Base-by-base conservation (phyloP, 2,888 invertebrate genomes). In the Celastrina argiolus region DNA sequence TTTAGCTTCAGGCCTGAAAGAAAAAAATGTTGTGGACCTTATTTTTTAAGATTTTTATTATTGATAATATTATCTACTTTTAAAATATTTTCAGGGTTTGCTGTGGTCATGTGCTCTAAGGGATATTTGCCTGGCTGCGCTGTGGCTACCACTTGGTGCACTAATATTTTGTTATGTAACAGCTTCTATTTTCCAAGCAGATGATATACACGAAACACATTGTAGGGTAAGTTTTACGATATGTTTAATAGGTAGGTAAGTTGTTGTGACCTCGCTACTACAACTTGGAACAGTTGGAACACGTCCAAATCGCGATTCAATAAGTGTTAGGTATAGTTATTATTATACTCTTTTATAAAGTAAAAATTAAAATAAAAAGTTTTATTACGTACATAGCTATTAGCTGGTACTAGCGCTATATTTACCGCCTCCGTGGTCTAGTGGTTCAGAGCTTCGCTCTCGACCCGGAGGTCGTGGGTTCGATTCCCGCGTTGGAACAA, bases 121-220 rank as follows among this genome's bases (percentile, higher is more conserved):
- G 83, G 94, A 94, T 81, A 93, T 97, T 78, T 97, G 97, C 84
- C 88, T 96, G 75, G 92, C 95, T 73, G 96, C 97, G 67, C 95
- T 97, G 69, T 94, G 95, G 80, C 94, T 97, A 88, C 98, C 98
- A 72, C 92, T 97, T 80, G 92, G 95, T 81, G 95, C 97, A 78
- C 93, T 98, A 81, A 91, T 97, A 80, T 93, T 96, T 84, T 98
- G 98, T 91, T 97, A 98, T 86, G 92, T 96, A 82, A 96, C 97
- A 74, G 97, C 97, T 71, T 95, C 96, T 83, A 94, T 97, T 83
- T 98, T 97, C 90, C 97, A 97, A 90, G 94, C 95, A 88, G 96
- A 97, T 91, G 97, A 97, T 87, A 96, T 98, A 80, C 98, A 98
- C 81, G 97, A 97, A 92, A 97, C 97, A 74, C 97, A 97, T 88